Conservation (phyloP, 2,797 vertebrate species). For the Channa striata region DNA sequence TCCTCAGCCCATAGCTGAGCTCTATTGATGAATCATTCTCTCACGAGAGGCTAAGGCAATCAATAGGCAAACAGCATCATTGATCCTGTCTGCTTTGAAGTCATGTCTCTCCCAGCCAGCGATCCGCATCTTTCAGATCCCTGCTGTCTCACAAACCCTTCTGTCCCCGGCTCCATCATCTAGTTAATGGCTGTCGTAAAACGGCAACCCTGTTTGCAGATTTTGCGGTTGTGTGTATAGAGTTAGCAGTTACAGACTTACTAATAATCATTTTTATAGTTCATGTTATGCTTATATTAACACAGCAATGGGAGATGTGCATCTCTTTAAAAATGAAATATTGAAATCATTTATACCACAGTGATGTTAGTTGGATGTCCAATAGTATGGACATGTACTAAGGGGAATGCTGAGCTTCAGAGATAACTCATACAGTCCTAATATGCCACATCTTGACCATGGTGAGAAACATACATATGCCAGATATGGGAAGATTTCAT, state of each 20-base stretch:
- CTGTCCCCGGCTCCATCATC: conserved; percentile 48
- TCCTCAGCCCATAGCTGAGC: conserved; percentile 68
- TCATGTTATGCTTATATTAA: conserved; percentile 23
- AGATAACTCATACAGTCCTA: conserved; percentile 62
- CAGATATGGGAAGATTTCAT: conserved; percentile 74
- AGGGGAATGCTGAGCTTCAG: conserved; percentile 33
- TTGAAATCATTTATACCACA: conserved; percentile 31
- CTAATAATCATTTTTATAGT: conserved; percentile 35
- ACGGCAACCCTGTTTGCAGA: conserved; percentile 53
- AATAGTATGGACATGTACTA: too few species aligned
- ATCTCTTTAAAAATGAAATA: conserved; percentile 6
- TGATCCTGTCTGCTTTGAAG: conserved; percentile 82
- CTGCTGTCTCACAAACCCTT: conserved; percentile 42
- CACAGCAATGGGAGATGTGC: conserved; percentile 10
- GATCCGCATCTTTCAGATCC: conserved; percentile 66
- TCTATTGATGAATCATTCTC: conserved; percentile 72
- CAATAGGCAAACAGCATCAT: conserved; percentile 81
- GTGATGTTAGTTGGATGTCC: conserved; percentile 23
- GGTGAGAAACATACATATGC: conserved; percentile 61
- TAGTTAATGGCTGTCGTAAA: conserved; percentile 70
- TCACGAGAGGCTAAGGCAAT: conserved; percentile 66
- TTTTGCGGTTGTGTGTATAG: conserved; percentile 18
- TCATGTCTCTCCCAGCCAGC: conserved; percentile 78
- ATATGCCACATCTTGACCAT: conserved; percentile 55
- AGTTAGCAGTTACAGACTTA: conserved; percentile 23